phyloP scores from a whole-genome alignment of 2,888 invertebrate genomes.

The Caenorhabditis panamensis region DNA sequence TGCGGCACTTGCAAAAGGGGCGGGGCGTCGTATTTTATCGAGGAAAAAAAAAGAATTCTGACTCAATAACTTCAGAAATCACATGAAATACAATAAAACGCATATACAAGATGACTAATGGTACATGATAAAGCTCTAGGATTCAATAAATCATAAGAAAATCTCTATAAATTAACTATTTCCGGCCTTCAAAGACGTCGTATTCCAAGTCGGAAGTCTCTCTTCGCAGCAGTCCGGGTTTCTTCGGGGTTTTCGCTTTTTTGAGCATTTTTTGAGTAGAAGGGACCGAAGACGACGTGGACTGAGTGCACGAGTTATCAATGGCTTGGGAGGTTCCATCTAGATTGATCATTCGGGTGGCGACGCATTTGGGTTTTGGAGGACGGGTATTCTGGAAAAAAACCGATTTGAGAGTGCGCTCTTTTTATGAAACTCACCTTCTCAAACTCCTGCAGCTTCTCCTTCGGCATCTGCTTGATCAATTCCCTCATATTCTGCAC shows the following conservation, averaged over 20 bases:
- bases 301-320: not conserved
- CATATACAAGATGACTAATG: too few species aligned
- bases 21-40: too few species aligned
- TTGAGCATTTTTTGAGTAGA: too few species aligned
- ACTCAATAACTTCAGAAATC: too few species aligned
- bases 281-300: too few species aligned
- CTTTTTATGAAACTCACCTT: not conserved
- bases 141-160: too few species aligned
- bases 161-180: too few species aligned
- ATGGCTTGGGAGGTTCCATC: not conserved
- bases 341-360: not conserved
- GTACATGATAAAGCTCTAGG: too few species aligned
- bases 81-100: too few species aligned
- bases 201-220: not conserved
- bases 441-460: not conserved
- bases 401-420: not conserved
- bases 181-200: not conserved
- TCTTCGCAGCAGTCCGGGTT: not conserved
- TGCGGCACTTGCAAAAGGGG: too few species aligned
- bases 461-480: constrained; percentile 6
- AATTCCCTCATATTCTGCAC: constrained; percentile 17
- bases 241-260: not conserved
- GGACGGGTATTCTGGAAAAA: not conserved
- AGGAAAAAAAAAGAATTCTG: too few species aligned
- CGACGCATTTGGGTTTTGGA: not conserved